These are phyloP conservation scores for Telmatherina bonti DNA, from an alignment of 2,797 vertebrate genomes.

Conservation along the genomic window DNA sequence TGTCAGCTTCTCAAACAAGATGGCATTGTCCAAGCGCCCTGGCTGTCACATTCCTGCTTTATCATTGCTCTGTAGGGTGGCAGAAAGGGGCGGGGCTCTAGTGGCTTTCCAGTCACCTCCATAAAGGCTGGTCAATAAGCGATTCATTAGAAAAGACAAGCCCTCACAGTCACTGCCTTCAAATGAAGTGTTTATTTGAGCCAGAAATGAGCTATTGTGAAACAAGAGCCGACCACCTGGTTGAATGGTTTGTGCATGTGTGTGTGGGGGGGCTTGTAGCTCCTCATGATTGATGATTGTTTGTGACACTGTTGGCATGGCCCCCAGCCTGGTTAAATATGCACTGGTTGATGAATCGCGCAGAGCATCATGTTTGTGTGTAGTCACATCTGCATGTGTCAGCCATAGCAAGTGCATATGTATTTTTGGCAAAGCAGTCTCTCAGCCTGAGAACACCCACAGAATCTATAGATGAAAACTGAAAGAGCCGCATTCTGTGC, in stretches of 20 bases:
- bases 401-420: conserved; percentile 7
- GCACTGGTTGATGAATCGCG: conserved; percentile 64
- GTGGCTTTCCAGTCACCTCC: conserved; percentile 55
- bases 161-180: conserved; percentile 58
- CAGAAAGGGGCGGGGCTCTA: conserved; percentile 15
- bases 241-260: conserved; percentile 26
- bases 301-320: conserved; percentile 70
- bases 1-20: conserved; percentile 78
- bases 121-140: conserved; percentile 56
- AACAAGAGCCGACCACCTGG: conserved; percentile 69
- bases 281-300: conserved; percentile 75
- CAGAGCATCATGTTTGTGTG: conserved; percentile 19
- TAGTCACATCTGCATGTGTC: conserved; percentile 25
- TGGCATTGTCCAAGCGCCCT: conserved; percentile 67
- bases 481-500: not conserved
- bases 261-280: conserved; percentile 31
- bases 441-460: not conserved
- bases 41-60: conserved; percentile 64
- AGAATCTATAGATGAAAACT: not conserved
- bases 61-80: conserved; percentile 44
- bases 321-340: conserved; percentile 66
- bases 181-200: conserved; percentile 58
- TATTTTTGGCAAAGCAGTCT: conserved; percentile 19
- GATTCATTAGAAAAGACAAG: conserved; percentile 68
- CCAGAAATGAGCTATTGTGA: conserved; percentile 71